These are phyloP conservation scores for Papio anubis DNA, from an alignment of 2,113 vertebrate species.

Conservation along the genomic window DNA sequence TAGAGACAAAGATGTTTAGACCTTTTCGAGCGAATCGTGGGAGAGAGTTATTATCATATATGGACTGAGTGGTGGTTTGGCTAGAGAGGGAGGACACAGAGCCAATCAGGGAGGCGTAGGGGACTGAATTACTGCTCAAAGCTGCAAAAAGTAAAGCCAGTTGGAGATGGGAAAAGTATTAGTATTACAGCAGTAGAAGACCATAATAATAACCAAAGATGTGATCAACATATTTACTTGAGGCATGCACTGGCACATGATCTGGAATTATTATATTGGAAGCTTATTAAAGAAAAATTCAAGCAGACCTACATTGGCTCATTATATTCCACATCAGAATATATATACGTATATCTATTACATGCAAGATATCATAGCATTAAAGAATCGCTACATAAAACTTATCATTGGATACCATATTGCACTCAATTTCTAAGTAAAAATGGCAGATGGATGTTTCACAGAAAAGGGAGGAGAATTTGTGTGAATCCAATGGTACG, in stretches of 20 bases:
- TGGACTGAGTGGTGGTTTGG: conserved; percentile 89
- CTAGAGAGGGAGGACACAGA: conserved; percentile 92
- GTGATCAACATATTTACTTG: conserved; percentile 78
- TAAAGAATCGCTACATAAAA: not conserved
- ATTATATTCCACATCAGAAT: not conserved
- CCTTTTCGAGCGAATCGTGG: conserved; percentile 90
- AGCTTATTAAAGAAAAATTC: conserved; percentile 59
- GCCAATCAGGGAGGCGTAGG: conserved; percentile 90
- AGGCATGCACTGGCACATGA: conserved; percentile 81
- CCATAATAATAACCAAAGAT: conserved; percentile 79
- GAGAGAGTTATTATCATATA: conserved; percentile 92
- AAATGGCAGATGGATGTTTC: not conserved
- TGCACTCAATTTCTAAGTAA: not conserved
- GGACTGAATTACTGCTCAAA: conserved; percentile 91
- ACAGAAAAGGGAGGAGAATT: not conserved
- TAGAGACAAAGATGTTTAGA: conserved; percentile 91
- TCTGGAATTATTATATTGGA: conserved; percentile 65
- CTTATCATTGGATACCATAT: not conserved
- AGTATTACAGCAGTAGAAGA: conserved; percentile 86
- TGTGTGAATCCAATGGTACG: not conserved
- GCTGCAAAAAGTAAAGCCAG: conserved; percentile 91
- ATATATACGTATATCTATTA: not conserved
- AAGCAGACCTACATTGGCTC: conserved; percentile 34
- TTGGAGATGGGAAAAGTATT: conserved; percentile 90
- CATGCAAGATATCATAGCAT: not conserved